Evolutionary conservation across 2,888 invertebrate genomes (phyloP).

Genomic region (Drosophila recens): DNA sequence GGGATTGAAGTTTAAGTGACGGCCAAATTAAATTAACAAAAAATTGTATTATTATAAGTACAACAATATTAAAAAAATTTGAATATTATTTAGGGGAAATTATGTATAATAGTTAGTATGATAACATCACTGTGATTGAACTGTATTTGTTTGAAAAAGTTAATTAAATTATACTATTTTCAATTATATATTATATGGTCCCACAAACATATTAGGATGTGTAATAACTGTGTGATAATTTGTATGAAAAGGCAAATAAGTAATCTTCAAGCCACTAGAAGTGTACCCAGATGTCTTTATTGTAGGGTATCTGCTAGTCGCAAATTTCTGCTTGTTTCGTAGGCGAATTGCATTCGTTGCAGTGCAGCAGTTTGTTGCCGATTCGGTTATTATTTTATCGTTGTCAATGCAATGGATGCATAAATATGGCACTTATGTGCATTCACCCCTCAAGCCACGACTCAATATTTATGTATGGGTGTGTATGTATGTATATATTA

Average conservation of each 20-base stretch:
- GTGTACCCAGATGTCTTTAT: too few relatives aligned
- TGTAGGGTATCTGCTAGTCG: background rate
- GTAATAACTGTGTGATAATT: too few relatives aligned
- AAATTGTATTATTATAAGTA: background rate
- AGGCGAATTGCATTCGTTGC: slow-evolving; percentile 6
- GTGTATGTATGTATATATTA: background rate
- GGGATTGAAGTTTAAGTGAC: background rate
- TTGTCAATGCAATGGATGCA: slow-evolving; percentile 52
- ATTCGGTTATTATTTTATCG: slow-evolving; percentile 25
- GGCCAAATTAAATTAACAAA: too few relatives aligned
- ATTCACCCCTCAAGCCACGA: slow-evolving; percentile 1
- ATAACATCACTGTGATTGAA: too few relatives aligned
- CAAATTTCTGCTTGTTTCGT: background rate
- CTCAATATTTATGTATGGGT: slow-evolving; percentile 8
- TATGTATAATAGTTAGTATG: too few relatives aligned
- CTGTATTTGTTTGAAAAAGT: too few relatives aligned
- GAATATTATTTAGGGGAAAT: too few relatives aligned
- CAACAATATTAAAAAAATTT: background rate
- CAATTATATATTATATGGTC: too few relatives aligned
- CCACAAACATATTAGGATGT: too few relatives aligned
- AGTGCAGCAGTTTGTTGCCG: slow-evolving; percentile 2
- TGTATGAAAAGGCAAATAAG: too few relatives aligned
- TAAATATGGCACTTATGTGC: slow-evolving; percentile 52
- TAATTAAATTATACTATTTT: background rate
- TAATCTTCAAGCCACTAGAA: too few relatives aligned